phyloP scores from a whole-genome alignment of 2,888 invertebrate genomes.

The Nesidiocoris tenuis region DNA sequence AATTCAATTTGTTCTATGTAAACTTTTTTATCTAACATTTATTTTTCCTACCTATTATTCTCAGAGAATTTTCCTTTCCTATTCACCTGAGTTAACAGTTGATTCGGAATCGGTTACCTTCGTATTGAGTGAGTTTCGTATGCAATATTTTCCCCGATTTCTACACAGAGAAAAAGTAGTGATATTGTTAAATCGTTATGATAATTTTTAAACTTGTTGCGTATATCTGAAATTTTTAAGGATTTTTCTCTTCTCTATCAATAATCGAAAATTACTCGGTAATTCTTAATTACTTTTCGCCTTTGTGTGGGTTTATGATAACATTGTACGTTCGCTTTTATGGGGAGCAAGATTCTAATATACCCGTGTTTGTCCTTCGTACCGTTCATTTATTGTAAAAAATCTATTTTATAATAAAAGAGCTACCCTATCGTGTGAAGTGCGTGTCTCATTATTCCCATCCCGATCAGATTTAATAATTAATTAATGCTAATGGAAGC shows the following conservation, averaged over 20 bases:
- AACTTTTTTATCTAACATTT: background rate
- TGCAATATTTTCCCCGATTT: constrained; percentile 18
- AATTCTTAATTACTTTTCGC: constrained; percentile 1
- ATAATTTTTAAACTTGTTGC: constrained; percentile 38
- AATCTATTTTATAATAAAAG: constrained; percentile 38
- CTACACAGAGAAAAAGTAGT: constrained; percentile 12
- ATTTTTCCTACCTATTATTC: background rate
- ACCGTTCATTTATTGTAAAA: constrained; percentile 35
- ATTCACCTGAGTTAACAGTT: constrained; percentile 22
- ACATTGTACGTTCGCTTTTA: constrained; percentile 1
- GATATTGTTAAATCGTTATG: constrained; percentile 38
- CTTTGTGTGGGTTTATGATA: constrained; percentile 10
- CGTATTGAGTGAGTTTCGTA: constrained; percentile 25
- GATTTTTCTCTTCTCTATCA: constrained; percentile 13
- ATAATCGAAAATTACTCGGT: constrained; percentile 2
- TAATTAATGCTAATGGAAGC: no score
- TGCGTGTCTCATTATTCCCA: no score
- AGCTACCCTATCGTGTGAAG: constrained; percentile 20
- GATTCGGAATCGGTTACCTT: constrained; percentile 38
- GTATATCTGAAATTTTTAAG: constrained; percentile 18
- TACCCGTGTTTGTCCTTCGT: constrained; percentile 3
- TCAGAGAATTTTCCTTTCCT: background rate
- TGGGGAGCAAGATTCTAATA: constrained; percentile 8
- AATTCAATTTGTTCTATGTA: no score
- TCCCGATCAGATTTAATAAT: no score